Evolutionary conservation across 2,888 invertebrate genomes (phyloP), one percentile per base, ranked within the genome.

Genomic region (Periphyllus acericola): DNA sequence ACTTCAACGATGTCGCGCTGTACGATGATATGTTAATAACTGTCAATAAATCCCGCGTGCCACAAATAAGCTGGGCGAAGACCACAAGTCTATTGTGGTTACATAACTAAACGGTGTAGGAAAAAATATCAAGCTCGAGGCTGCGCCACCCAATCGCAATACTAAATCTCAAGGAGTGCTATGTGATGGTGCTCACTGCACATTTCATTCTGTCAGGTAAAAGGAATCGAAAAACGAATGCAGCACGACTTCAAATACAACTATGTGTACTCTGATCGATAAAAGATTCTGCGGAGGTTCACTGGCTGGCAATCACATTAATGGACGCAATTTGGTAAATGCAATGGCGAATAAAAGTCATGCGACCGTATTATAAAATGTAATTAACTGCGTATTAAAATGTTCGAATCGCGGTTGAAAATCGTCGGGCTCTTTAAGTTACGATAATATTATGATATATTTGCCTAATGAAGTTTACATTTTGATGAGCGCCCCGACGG

Each of bases 361-460:
- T n/a, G 11, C 11, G 25, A 46, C 29, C 66, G 66, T 5, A 14
- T 19, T 75, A 46, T 76, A 66, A 76, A 83, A 84, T 66, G 66
- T 75, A 84, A 84, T 76, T 84, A 68, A 66, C 66, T 25, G 66
- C 76, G 66, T 76, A 84, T 46, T 66, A 84, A 84, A 84, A 76
- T 32, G 66, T 83, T 83, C 29, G 74, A 55, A 83, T 29, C 25
- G 74, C n/a, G 74, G 74, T 83, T 36, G 60, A 75, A 83, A 75
- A 75, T 75, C 29, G 74, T 36, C 83, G 74, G 5, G n/a, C 55
- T 34, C 55, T 60, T 83, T 36, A 74, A 74, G 52, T 83, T 55
- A 21, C 55, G 29, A 25, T 14, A 46, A 46, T 32, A 75, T 66
- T 32, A 75, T 66, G 29, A 32, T 84, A 40, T 75, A 75, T 84